Percentiles rank a stretch among this genome's conserved stretches.
phyloP scores from a whole-genome alignment of 2,888 invertebrate species.

The Pseudeuparius sepicola region DNA sequence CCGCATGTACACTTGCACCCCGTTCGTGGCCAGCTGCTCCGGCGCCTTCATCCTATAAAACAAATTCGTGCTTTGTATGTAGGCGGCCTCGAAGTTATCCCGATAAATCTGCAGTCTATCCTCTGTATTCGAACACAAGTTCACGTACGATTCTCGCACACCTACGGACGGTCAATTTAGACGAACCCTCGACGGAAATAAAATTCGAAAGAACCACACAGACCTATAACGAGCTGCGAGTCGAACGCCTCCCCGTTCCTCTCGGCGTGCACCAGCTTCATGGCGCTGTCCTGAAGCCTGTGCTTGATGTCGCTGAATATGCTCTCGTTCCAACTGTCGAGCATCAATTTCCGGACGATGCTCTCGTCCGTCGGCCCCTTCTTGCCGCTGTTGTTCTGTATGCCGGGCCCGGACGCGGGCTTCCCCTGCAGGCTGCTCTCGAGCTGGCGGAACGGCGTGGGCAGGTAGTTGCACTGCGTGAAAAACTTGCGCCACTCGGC shows the following conservation, averaged over 20 bases:
- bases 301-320: constrained; percentile 95
- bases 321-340: constrained; percentile 96
- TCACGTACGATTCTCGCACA: constrained; percentile 95
- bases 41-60: constrained; percentile 90
- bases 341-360: constrained; percentile 89
- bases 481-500: constrained; percentile 98
- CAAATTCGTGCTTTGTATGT: constrained; percentile 86
- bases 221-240: constrained; percentile 81
- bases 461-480: constrained; percentile 93
- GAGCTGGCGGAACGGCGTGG: constrained; percentile 88
- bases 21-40: constrained; percentile 75
- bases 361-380: constrained; percentile 68
- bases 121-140: constrained; percentile 85
- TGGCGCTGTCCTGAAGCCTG: constrained; percentile 87
- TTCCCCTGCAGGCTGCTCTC: constrained; percentile 75
- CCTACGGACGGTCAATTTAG: constrained; percentile 42
- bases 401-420: constrained; percentile 32
- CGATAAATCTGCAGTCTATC: constrained; percentile 93
- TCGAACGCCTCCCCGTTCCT: constrained; percentile 97
- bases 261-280: constrained; percentile 95
- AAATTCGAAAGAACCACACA: constrained; percentile 10
- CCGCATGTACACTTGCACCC: constrained; percentile 94
- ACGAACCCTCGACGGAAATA: neutral
- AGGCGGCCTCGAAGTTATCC: constrained; percentile 94
- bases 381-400: constrained; percentile 38